Conservation (phyloP, 1,140 invertebrate species). For the Eupeodes corollae region DNA sequence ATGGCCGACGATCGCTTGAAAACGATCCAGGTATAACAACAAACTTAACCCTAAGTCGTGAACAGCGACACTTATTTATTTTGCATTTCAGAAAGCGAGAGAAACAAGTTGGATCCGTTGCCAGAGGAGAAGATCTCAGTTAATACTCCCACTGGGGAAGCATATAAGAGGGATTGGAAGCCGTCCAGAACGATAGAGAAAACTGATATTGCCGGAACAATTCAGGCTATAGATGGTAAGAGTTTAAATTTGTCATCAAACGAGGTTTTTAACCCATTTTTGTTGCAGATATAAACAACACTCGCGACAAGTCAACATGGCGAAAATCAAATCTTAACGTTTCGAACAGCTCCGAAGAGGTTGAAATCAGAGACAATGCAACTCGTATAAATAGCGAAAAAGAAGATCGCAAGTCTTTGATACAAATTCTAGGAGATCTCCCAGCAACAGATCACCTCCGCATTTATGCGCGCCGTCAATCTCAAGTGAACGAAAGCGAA, state of each 20-base stretch:
- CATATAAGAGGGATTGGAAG: slow-evolving; percentile 63
- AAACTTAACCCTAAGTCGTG: not conserved
- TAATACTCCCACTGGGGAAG: slow-evolving; percentile 13
- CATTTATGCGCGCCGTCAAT: slow-evolving; percentile 47
- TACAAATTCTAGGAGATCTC: slow-evolving; percentile 36
- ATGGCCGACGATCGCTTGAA: slow-evolving; percentile 65
- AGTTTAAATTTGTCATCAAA: not conserved
- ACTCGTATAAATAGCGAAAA: slow-evolving; percentile 45
- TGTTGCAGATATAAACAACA: slow-evolving; percentile 16
- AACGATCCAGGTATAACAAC: slow-evolving; percentile 56
- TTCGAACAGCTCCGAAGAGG: slow-evolving; percentile 49
- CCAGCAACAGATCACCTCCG: slow-evolving; percentile 38
- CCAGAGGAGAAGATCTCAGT: slow-evolving; percentile 46
- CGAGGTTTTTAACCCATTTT: too few relatives aligned
- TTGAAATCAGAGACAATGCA: slow-evolving; percentile 24
- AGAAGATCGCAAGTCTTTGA: slow-evolving; percentile 39
- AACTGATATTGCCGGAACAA: slow-evolving; percentile 68
- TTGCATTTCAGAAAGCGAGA: slow-evolving; percentile 53
- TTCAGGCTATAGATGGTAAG: slow-evolving; percentile 78
- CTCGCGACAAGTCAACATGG: slow-evolving; percentile 46
- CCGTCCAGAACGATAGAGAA: slow-evolving; percentile 63
- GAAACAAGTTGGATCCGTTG: slow-evolving; percentile 55
- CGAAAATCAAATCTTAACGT: slow-evolving; percentile 60
- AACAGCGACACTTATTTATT: not conserved
- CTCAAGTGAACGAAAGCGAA: slow-evolving; percentile 6